A percentile compares a stretch with the other conserved stretches of the same genome.
Conservation (phyloP, 2,888 invertebrate species). For the Acleris sparsana region DNA sequence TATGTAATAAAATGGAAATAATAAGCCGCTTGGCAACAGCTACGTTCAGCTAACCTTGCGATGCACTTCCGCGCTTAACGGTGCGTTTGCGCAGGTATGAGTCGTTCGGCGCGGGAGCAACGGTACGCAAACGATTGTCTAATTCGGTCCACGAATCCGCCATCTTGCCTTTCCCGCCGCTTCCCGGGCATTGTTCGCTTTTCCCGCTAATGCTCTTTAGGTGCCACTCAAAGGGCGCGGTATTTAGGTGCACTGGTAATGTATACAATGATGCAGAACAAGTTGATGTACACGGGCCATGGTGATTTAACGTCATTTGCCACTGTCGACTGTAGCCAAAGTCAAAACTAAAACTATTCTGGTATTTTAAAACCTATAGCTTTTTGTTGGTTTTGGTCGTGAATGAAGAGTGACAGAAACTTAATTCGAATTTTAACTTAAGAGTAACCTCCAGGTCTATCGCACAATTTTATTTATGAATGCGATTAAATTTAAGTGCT, state of each 20-base stretch:
- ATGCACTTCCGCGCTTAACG: conserved; percentile 18
- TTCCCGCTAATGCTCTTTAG: conserved; percentile 29
- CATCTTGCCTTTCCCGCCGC: conserved; percentile 42
- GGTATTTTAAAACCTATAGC: too few relatives aligned
- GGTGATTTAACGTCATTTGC: background rate
- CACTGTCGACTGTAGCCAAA: too few relatives aligned
- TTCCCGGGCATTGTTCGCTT: conserved; percentile 38
- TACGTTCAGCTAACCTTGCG: background rate
- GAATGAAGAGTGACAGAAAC: too few relatives aligned
- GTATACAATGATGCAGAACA: too few relatives aligned
- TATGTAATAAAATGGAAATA: too few relatives aligned
- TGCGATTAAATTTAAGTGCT: conserved; percentile 13
- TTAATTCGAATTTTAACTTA: too few relatives aligned
- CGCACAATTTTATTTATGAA: conserved; percentile 1
- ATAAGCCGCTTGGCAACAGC: background rate
- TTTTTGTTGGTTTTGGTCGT: too few relatives aligned
- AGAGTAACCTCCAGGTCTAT: too few relatives aligned
- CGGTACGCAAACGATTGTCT: conserved; percentile 58
- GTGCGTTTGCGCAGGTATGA: conserved; percentile 7
- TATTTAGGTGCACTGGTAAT: too few relatives aligned
- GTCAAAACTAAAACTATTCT: too few relatives aligned
- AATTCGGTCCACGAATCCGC: conserved; percentile 53
- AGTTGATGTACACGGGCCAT: too few relatives aligned
- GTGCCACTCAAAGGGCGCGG: background rate
- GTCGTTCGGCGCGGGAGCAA: conserved; percentile 55